These are phyloP conservation scores for Ascaphus truei DNA, from an alignment of 2,113 vertebrate species.

Conservation along the genomic window DNA sequence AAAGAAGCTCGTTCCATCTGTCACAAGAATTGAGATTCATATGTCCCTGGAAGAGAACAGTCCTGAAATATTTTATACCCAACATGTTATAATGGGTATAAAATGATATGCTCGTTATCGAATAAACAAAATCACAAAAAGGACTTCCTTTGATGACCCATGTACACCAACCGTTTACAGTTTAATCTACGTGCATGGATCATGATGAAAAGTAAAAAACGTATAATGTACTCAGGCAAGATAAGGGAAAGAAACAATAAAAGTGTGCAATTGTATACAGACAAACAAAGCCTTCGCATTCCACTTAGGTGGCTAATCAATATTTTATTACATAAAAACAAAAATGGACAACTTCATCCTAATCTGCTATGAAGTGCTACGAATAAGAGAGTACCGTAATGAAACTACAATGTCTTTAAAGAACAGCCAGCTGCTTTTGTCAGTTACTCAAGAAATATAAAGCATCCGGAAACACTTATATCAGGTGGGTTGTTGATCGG, in stretches of 20 bases:
- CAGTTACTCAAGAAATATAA: slow-evolving; percentile 36
- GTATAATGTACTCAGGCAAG: not conserved
- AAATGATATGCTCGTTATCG: too few relatives aligned
- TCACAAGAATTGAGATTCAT: too few relatives aligned
- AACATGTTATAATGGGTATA: too few relatives aligned
- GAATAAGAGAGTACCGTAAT: slow-evolving; percentile 57
- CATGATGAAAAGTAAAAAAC: not conserved
- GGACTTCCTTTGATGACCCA: too few relatives aligned
- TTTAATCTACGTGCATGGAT: not conserved
- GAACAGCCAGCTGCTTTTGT: slow-evolving; percentile 41
- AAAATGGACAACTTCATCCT: not conserved
- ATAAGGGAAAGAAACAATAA: not conserved
- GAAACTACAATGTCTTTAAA: slow-evolving; percentile 46
- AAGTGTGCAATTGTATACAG: not conserved
- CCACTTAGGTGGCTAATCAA: not conserved
- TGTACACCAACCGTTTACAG: too few relatives aligned
- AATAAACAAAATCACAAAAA: too few relatives aligned
- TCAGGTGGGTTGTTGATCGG: slow-evolving; percentile 87
- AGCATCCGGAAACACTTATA: slow-evolving; percentile 58
- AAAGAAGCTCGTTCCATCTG: not conserved
- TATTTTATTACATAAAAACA: not conserved
- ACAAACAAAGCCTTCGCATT: not conserved
- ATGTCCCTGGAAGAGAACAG: too few relatives aligned
- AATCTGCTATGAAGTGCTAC: slow-evolving; percentile 58
- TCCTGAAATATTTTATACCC: too few relatives aligned